Evolutionary conservation across 37 sponge, comb jelly and placozoan genomes (phyloP).

Genomic region (Beroe forskalii): DNA sequence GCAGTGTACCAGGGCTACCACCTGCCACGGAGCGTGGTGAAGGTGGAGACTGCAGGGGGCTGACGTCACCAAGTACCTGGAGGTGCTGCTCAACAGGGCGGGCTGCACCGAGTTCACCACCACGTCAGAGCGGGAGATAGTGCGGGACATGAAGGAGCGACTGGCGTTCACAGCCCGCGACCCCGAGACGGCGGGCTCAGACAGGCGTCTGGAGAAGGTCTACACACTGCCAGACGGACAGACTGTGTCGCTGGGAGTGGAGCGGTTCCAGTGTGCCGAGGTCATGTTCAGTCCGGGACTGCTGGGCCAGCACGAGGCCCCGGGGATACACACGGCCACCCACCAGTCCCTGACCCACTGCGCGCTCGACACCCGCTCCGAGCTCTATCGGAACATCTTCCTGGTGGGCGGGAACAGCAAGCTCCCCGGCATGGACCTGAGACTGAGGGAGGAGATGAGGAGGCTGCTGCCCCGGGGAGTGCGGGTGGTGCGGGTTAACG

Average conservation of each 20-base stretch:
- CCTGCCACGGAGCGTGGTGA: neutral
- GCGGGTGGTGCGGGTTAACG: slow-evolving; percentile 10
- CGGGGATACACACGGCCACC: slow-evolving; percentile 24
- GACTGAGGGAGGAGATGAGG: slow-evolving; percentile 44
- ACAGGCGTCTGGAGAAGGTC: neutral
- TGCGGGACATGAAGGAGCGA: slow-evolving; percentile 63
- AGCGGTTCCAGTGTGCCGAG: slow-evolving; percentile 67
- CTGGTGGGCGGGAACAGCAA: slow-evolving; percentile 63
- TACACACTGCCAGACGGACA: slow-evolving; percentile 55
- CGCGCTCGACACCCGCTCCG: slow-evolving; percentile 47
- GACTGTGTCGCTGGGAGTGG: neutral
- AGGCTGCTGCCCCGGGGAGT: neutral
- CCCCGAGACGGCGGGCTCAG: neutral
- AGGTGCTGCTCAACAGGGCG: neutral
- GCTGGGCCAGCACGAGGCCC: slow-evolving; percentile 34
- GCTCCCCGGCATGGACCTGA: slow-evolving; percentile 22
- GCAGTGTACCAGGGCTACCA: slow-evolving; percentile 3
- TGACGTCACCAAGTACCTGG: neutral
- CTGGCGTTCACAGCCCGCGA: slow-evolving; percentile 56
- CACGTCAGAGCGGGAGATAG: slow-evolving; percentile 28
- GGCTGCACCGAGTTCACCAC: neutral
- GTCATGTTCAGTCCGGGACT: slow-evolving; percentile 58
- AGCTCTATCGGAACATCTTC: slow-evolving; percentile 22
- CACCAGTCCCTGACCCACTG: neutral
- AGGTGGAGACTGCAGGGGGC: neutral